Percentiles rank a stretch among this genome's conserved stretches.
phyloP scores from a whole-genome alignment of 2,888 invertebrate genomes.

The Nasonia oneida region DNA sequence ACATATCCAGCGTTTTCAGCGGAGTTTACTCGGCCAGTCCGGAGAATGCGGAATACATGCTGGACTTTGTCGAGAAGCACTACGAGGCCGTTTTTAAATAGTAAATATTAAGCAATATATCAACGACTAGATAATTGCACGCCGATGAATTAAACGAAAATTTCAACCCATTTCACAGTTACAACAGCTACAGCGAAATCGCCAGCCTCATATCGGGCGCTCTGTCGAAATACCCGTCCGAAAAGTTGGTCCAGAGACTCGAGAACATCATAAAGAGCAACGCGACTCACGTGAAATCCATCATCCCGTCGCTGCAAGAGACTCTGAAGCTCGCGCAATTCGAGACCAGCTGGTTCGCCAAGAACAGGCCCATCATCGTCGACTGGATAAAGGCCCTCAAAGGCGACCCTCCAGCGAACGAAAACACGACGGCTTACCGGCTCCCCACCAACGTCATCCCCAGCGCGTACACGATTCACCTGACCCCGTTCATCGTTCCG shows the following conservation, averaged over 20 bases:
- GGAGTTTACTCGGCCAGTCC: slow-evolving; percentile 72
- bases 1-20: slow-evolving; percentile 74
- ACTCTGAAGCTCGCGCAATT: slow-evolving; percentile 67
- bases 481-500: slow-evolving; percentile 80
- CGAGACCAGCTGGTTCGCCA: slow-evolving; percentile 68
- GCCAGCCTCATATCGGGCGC: slow-evolving; percentile 66
- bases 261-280: slow-evolving; percentile 63
- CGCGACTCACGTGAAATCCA: slow-evolving; percentile 52
- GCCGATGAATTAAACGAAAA: neutral
- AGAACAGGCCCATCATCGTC: slow-evolving; percentile 26
- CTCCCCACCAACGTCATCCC: slow-evolving; percentile 82
- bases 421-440: slow-evolving; percentile 75
- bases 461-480: slow-evolving; percentile 80
- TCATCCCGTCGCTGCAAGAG: slow-evolving; percentile 59
- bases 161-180: slow-evolving; percentile 65
- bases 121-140: neutral
- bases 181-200: slow-evolving; percentile 63
- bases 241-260: slow-evolving; percentile 64
- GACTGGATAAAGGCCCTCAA: slow-evolving; percentile 32
- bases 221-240: slow-evolving; percentile 69
- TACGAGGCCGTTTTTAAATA: slow-evolving; percentile 65
- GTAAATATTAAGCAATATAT: slow-evolving; percentile 62
- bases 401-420: neutral
- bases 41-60: slow-evolving; percentile 73
- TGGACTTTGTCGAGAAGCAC: slow-evolving; percentile 68